These are phyloP conservation scores for Scaptomyza hsui DNA, from an alignment of 1,140 invertebrate genomes.

Conservation along the genomic window DNA sequence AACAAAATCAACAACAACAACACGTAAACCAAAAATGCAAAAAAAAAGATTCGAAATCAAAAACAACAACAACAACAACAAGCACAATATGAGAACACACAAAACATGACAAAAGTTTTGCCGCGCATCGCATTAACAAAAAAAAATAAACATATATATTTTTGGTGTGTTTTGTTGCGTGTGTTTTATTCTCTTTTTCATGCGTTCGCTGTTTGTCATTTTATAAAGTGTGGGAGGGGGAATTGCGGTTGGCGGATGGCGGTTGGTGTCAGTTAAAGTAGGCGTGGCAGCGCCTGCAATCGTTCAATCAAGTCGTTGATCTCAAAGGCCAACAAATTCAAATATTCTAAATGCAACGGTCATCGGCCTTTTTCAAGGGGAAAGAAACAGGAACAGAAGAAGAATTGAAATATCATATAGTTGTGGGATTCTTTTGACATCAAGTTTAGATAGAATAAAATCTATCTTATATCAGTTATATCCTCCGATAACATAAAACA, in stretches of 20 bases:
- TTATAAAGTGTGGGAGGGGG: neutral
- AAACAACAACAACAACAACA: slow-evolving; percentile 27
- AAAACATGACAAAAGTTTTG: slow-evolving; percentile 75
- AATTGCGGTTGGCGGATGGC: too few species aligned
- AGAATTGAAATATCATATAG: slow-evolving; percentile 15
- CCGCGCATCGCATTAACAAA: slow-evolving; percentile 71
- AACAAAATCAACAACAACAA: slow-evolving; percentile 31
- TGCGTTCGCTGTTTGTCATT: slow-evolving; percentile 2
- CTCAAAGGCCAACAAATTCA: slow-evolving; percentile 33
- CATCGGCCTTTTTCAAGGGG: slow-evolving; percentile 10
- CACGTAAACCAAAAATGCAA: slow-evolving; percentile 16
- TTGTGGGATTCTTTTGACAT: neutral
- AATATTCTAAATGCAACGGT: slow-evolving; percentile 37
- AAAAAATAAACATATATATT: slow-evolving; percentile 31
- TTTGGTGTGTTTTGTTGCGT: slow-evolving; percentile 50
- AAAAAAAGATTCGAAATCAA: slow-evolving; percentile 21
- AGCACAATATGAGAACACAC: slow-evolving; percentile 31
- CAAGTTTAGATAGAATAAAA: too few species aligned
- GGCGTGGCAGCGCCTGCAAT: slow-evolving; percentile 13
- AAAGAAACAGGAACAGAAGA: neutral
- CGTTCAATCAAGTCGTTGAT: slow-evolving; percentile 41
- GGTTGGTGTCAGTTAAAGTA: neutral
- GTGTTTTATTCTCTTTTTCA: slow-evolving; percentile 11
- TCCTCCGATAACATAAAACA: neutral
- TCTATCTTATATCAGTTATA: too few species aligned